Conservation (phyloP, 2,888 invertebrate genomes). For the Oligia latruncula region DNA sequence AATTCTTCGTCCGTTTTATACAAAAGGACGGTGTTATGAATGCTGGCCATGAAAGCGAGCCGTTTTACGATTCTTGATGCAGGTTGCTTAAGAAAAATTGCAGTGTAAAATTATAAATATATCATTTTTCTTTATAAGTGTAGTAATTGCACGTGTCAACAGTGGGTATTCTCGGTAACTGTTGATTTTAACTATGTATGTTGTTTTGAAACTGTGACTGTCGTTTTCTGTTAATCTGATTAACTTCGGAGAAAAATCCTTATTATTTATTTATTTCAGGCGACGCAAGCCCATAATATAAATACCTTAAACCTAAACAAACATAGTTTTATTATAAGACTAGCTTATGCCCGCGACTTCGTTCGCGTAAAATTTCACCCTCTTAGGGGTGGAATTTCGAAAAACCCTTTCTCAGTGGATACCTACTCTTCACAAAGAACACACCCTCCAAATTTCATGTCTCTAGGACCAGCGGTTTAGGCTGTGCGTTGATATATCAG, state of each 20-base stretch:
- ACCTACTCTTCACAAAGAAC: no score
- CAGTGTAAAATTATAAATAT: slow-evolving; percentile 46
- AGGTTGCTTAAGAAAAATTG: slow-evolving; percentile 53
- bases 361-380: no score
- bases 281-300: no score
- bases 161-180: slow-evolving; percentile 12
- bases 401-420: no score
- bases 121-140: slow-evolving; percentile 45
- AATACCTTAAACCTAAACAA: no score
- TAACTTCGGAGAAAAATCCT: background rate
- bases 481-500: no score
- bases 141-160: slow-evolving; percentile 36
- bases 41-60: slow-evolving; percentile 54
- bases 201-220: background rate
- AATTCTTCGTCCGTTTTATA: slow-evolving; percentile 54
- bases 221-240: background rate
- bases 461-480: no score
- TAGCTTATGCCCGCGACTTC: no score
- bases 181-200: slow-evolving; percentile 1
- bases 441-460: no score
- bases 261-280: no score
- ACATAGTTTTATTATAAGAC: no score
- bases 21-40: slow-evolving; percentile 51
- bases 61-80: slow-evolving; percentile 45
- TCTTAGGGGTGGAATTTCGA: no score